Base-by-base conservation (phyloP, 2,888 invertebrate genomes). In the Crioceris asparagi region DNA sequence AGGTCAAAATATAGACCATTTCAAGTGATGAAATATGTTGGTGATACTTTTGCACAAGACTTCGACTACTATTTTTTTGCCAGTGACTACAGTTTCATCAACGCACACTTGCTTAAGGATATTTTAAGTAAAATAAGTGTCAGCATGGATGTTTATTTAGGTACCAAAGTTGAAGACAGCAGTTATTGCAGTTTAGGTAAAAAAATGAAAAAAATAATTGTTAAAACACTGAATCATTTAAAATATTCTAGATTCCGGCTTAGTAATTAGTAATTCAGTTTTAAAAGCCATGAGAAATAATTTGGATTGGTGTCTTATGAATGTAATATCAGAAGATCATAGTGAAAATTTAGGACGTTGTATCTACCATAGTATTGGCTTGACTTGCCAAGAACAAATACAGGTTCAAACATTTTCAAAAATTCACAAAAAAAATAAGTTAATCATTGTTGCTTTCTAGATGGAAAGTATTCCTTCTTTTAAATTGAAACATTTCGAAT, bases 61-160 rank as follows among this genome's bases (percentile, higher is more conserved):
- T 96, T 83, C 63, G 92, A 96, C 64, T 96, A 86, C 68, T 94
- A 92, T 67, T 83, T 88, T 60, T 68, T 97, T 33, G 75, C 85
- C 31, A 80, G 84, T 29, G 96, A 96, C 63, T 72, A 74, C 5
- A 80, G 83, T 1, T 96, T 84, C 59, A 72, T 96, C 35, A 85
- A 93, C 61, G 83, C 83, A 0, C 75, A 83, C 30, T 75, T 75
- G 36, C 65, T 96, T 32, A 68, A 74, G 17, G 72, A 81, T 41
- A 66, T 90, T 36, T 79, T 85, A 4, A 74, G 76, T 29, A 75
- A 75, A 54, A 76, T 92, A 44, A 90, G 90, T 59, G 82, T 91
- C 36, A 83, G 83, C 51, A 78, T 81, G 61, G 81, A 91, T 58
- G 74, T 93, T 17, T 85, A 92, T 59, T 74, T 87, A 70, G 92